Evolutionary conservation across 2,888 invertebrate genomes (phyloP).

Genomic region (Oxystoma pomonae): DNA sequence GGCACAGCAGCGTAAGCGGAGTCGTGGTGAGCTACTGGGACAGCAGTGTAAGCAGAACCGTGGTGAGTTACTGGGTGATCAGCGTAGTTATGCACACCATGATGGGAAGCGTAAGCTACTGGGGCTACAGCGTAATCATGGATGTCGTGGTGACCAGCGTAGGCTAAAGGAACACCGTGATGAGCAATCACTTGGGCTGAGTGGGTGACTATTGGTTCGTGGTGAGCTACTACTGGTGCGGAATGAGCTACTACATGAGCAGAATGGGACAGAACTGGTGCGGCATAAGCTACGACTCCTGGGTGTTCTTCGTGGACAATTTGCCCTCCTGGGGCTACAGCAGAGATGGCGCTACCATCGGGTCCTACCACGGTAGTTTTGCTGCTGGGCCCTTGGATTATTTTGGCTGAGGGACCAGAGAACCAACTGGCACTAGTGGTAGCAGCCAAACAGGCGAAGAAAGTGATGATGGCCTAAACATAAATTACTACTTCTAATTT

Average conservation of each 20-base stretch:
- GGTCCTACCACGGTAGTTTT: conserved; percentile 31
- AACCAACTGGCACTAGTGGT: conserved; percentile 25
- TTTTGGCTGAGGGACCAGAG: conserved; percentile 19
- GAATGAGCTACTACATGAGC: conserved; percentile 20
- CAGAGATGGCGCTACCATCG: conserved; percentile 28
- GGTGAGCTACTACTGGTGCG: conserved; percentile 17
- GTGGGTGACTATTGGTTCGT: too few species aligned
- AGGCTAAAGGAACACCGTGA: neutral
- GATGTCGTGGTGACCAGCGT: neutral
- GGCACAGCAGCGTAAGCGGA: conserved; percentile 18
- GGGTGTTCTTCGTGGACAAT: conserved; percentile 28
- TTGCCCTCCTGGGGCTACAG: conserved; percentile 20
- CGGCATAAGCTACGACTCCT: conserved; percentile 25
- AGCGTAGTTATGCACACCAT: neutral
- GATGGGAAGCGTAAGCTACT: neutral
- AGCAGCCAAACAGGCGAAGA: conserved; percentile 26
- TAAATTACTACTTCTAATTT: neutral
- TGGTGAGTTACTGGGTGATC: too few species aligned
- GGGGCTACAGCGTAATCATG: neutral
- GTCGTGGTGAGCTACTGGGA: too few species aligned
- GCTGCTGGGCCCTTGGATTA: conserved; percentile 33
- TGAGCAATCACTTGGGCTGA: too few species aligned
- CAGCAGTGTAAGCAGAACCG: too few species aligned
- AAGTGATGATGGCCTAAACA: conserved; percentile 18
- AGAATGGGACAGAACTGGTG: conserved; percentile 21